Evolutionary conservation across 2,888 invertebrate genomes (phyloP).

Genomic region (Acleris laterana): DNA sequence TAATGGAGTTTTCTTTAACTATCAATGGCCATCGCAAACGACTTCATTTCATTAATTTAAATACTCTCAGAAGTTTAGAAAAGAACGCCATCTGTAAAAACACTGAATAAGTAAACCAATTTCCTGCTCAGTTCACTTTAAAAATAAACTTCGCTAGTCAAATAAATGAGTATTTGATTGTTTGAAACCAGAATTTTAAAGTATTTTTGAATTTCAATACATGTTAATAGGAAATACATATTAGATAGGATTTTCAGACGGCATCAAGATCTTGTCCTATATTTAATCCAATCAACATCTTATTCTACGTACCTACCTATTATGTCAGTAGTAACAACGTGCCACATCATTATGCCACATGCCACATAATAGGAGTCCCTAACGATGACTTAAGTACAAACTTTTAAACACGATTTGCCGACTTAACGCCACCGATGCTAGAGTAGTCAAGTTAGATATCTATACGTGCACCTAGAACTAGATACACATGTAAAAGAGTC

Average conservation of each 20-base stretch:
- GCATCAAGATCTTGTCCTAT: constrained; percentile 45
- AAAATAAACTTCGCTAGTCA: background rate
- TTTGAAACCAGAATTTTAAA: constrained; percentile 28
- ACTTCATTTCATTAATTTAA: too few relatives aligned
- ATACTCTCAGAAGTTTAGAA: background rate
- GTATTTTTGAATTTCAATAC: constrained; percentile 32
- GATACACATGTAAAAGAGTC: too few relatives aligned
- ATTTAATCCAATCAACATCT: constrained; percentile 30
- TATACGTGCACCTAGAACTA: too few relatives aligned
- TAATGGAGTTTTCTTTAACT: too few relatives aligned
- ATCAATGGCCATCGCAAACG: too few relatives aligned
- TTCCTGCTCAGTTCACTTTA: too few relatives aligned
- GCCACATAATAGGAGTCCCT: background rate
- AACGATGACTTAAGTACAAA: too few relatives aligned
- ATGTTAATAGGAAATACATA: constrained; percentile 29
- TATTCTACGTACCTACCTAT: constrained; percentile 16
- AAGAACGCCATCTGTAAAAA: background rate
- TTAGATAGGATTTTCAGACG: constrained; percentile 44
- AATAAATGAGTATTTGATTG: constrained; percentile 20
- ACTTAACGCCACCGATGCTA: too few relatives aligned
- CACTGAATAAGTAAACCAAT: too few relatives aligned
- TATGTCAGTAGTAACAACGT: constrained; percentile 10
- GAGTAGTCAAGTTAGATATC: too few relatives aligned
- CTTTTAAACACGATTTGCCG: too few relatives aligned
- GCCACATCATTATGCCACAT: background rate